Evolutionary conservation across 2,797 vertebrate species (phyloP), one percentile per base, ranked within the genome.

Genomic region (Chromobotia macracanthus): DNA sequence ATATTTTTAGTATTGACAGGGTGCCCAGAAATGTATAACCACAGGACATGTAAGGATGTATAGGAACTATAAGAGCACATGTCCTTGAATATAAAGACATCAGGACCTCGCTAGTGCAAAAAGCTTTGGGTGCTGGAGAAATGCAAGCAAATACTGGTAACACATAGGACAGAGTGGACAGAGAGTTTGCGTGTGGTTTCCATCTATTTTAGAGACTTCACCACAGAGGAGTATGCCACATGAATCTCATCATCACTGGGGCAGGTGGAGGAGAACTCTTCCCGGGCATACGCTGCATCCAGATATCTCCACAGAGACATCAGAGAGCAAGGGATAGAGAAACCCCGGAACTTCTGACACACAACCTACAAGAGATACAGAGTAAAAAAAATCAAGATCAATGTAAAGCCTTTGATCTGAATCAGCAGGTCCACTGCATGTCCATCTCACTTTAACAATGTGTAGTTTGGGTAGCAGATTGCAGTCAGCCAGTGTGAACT

Each of bases 401-500:
- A 19, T 31, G 0, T 25, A 5, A 46, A 19, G 3, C 53, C 50
- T 28, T 53, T 25, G 15, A 25, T 15, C 23, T 53, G 51, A 10
- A 3, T 48, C 13, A 13, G 18, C 5, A 28, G 0, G 10, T 69
- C 21, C 0, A 4, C 1, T 25, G 63, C 0, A 1, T 13, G 10
- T 31, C 41, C 38, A 1, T 5, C 75, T 69, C 35, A 97, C 96
- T 95, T 97, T 96, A 74, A 96, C 88, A 0, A 97, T 96, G 89
- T 97, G 94, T 13, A 97, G 93, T 81, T 97, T 97, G 23, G 96
- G 96, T 86, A 97, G 90, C 82, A 97, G 86, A 90, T 97, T 97
- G 87, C 96, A 97, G 89, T 97, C 96, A 0, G 96, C 94, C 81
- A 97, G 90, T 1, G 96, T 96, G 46, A 97, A 94, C 31, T 92